Percentiles rank a stretch among this genome's conserved stretches.
Evolutionary conservation across 2,113 vertebrate species (phyloP).

Genomic region (Clupea harengus): DNA sequence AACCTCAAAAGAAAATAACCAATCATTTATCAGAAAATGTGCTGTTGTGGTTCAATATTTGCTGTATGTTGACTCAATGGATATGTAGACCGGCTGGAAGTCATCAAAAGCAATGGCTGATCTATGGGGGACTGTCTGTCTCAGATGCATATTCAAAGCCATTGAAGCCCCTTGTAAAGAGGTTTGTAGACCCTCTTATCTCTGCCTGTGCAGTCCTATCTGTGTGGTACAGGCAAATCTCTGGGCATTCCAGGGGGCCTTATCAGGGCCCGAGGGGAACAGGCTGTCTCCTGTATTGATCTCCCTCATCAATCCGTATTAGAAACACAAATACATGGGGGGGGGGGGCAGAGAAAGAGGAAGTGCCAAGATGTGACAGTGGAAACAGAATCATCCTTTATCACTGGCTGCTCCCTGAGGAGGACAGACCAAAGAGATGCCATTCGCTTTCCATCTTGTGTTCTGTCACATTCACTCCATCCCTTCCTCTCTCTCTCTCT

Average conservation of each 20-base stretch:
- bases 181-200: constrained; percentile 38
- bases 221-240: constrained; percentile 36
- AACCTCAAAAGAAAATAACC: not conserved
- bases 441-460: constrained; percentile 51
- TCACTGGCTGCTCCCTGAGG: constrained; percentile 39
- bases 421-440: constrained; percentile 53
- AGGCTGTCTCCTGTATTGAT: constrained; percentile 47
- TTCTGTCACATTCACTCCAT: not conserved
- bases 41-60: not conserved
- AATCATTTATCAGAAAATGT: too few species aligned
- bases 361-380: constrained; percentile 49
- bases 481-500: not conserved
- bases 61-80: not conserved
- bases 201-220: constrained; percentile 35
- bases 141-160: not conserved
- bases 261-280: constrained; percentile 51
- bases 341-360: constrained; percentile 9
- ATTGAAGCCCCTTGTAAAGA: constrained; percentile 6
- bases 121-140: not conserved
- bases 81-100: not conserved
- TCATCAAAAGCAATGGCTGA: not conserved
- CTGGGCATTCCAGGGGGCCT: constrained; percentile 50
- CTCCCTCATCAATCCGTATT: constrained; percentile 51
- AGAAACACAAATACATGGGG: constrained; percentile 47
- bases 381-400: constrained; percentile 58